Evolutionary conservation across 2,888 invertebrate species (phyloP).

Genomic region (Mimumesa dahlbomi): DNA sequence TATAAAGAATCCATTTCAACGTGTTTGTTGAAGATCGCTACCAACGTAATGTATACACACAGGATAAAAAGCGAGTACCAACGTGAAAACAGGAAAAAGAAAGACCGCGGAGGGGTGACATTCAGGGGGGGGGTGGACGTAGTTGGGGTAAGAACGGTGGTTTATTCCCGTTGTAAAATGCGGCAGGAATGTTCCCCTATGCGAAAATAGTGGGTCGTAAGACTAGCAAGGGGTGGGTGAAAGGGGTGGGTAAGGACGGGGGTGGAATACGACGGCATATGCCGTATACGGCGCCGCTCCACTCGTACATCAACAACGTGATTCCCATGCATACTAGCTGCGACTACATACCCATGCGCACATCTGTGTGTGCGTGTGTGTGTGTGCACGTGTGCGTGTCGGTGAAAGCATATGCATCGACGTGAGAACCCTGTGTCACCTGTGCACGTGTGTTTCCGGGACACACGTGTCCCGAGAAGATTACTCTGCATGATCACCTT

Average conservation of each 20-base stretch:
- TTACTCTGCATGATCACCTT: no score
- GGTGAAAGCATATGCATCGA: constrained; percentile 28
- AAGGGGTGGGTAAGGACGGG: constrained; percentile 39
- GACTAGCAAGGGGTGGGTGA: constrained; percentile 46
- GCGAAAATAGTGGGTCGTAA: constrained; percentile 65
- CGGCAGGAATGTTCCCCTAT: constrained; percentile 54
- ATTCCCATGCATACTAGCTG: constrained; percentile 75
- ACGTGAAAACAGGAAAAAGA: not conserved
- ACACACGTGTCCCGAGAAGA: constrained; percentile 20
- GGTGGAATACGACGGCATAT: constrained; percentile 59
- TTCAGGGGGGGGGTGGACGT: constrained; percentile 7
- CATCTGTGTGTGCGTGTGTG: not conserved
- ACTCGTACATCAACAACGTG: constrained; percentile 75
- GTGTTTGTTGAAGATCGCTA: no score
- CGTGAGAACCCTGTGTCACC: constrained; percentile 29
- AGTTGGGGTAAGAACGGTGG: constrained; percentile 29
- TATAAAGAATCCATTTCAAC: no score
- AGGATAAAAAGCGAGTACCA: no score
- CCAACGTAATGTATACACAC: no score
- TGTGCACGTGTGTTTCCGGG: constrained; percentile 10
- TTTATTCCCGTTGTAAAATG: constrained; percentile 65
- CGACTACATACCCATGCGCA: no score
- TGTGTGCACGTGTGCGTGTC: not conserved
- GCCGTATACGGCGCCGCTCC: constrained; percentile 64
- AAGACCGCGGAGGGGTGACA: not conserved